Evolutionary conservation across 2,797 vertebrate genomes (phyloP).

Genomic region (Glossophaga mutica): DNA sequence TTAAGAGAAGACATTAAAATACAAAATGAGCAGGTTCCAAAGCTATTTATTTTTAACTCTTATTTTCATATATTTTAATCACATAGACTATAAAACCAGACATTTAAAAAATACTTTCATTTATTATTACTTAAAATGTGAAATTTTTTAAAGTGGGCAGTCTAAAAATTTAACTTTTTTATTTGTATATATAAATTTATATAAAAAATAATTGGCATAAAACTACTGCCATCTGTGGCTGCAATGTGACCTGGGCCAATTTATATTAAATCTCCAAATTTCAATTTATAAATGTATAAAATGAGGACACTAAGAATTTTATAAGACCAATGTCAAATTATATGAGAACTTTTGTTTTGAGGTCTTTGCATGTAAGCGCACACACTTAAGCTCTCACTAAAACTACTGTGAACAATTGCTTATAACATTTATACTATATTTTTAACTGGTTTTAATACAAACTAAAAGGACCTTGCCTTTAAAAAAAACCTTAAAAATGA

Average conservation of each 20-base stretch:
- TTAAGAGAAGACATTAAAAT: neutral
- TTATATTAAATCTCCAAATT: conserved; percentile 14
- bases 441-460: neutral
- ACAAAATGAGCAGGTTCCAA: neutral
- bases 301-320: conserved; percentile 16
- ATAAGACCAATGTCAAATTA: neutral
- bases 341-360: neutral
- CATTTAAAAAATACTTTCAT: neutral
- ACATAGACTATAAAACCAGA: neutral
- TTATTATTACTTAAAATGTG: neutral
- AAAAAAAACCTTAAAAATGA: neutral
- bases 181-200: neutral
- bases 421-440: neutral
- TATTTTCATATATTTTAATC: conserved; percentile 17
- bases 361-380: neutral
- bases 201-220: neutral
- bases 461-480: neutral
- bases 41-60: neutral
- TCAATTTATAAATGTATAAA: neutral
- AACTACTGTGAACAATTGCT: neutral
- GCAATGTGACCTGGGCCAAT: neutral
- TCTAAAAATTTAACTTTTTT: conserved; percentile 1
- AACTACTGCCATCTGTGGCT: neutral
- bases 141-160: neutral
- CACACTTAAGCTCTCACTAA: neutral